A percentile compares a stretch with the other conserved stretches of the same genome.
Conservation (phyloP, 37 sponge, comb jelly and placozoan species). For the Theonella swinhoei region DNA sequence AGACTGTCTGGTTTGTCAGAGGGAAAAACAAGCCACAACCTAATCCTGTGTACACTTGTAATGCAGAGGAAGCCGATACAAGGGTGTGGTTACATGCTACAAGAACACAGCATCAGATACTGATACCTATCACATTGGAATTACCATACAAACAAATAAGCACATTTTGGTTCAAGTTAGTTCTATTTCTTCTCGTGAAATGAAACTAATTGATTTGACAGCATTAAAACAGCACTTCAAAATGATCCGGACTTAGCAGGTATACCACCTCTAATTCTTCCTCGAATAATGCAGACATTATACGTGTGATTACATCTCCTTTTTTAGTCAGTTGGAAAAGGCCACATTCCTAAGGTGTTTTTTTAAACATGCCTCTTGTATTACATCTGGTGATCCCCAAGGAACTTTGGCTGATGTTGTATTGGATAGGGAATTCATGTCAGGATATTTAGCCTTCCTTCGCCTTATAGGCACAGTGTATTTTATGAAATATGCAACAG, state of each 20-base stretch:
- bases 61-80: constrained; percentile 23
- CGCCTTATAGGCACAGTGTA: constrained; percentile 19
- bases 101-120: constrained; percentile 3
- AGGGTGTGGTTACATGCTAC: constrained; percentile 16
- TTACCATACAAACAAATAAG: background rate
- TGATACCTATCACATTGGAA: constrained; percentile 6
- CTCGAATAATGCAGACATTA: constrained; percentile 1
- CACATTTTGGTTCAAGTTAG: constrained; percentile 19
- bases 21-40: constrained; percentile 9
- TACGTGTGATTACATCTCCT: constrained; percentile 32
- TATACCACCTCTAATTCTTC: constrained; percentile 9
- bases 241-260: constrained; percentile 35
- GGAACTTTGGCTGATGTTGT: constrained; percentile 15
- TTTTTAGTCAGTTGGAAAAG: constrained; percentile 16
- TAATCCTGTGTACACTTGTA: constrained; percentile 2
- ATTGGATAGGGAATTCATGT: constrained; percentile 3
- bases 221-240: background rate
- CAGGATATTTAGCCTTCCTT: constrained; percentile 20
- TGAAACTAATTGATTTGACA: background rate
- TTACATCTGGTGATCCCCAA: constrained; percentile 1
- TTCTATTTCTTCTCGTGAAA: background rate
- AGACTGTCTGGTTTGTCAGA: constrained; percentile 21
- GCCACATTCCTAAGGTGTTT: constrained; percentile 25
- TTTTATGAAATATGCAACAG: constrained; percentile 11
- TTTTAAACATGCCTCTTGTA: constrained; percentile 28